These are phyloP conservation scores for Dasyprocta punctata DNA, from an alignment of 2,113 vertebrate genomes.

Conservation along the genomic window DNA sequence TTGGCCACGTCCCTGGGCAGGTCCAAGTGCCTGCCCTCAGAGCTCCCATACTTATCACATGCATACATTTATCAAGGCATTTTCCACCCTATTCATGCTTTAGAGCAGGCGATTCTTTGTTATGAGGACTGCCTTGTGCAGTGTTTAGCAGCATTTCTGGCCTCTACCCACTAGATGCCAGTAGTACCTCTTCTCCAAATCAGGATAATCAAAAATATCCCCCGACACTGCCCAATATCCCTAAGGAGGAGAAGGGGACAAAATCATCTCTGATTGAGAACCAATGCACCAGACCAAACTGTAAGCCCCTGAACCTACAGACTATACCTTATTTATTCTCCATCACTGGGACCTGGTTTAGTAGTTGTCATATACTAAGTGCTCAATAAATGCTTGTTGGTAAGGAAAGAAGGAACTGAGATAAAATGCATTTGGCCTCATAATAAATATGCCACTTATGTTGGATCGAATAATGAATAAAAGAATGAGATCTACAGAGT, in stretches of 20 bases:
- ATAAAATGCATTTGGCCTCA: not conserved
- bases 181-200: not conserved
- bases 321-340: not conserved
- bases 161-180: constrained; percentile 22
- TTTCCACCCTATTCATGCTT: not conserved
- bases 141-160: not conserved
- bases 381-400: constrained; percentile 18
- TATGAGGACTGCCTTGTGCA: not conserved
- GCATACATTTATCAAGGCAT: not conserved
- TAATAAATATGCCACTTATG: not conserved
- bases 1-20: not conserved
- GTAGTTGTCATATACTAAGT: constrained; percentile 15
- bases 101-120: not conserved
- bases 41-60: not conserved
- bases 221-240: not conserved
- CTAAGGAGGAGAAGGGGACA: not conserved
- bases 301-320: not conserved
- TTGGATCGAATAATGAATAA: not conserved
- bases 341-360: not conserved
- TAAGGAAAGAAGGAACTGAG: constrained; percentile 17
- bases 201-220: not conserved
- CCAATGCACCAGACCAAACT: not conserved
- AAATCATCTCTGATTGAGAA: not conserved
- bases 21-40: not conserved
- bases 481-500: not conserved